Base-by-base conservation (phyloP, 2,888 invertebrate genomes). In the Tetragonisca angustula region DNA sequence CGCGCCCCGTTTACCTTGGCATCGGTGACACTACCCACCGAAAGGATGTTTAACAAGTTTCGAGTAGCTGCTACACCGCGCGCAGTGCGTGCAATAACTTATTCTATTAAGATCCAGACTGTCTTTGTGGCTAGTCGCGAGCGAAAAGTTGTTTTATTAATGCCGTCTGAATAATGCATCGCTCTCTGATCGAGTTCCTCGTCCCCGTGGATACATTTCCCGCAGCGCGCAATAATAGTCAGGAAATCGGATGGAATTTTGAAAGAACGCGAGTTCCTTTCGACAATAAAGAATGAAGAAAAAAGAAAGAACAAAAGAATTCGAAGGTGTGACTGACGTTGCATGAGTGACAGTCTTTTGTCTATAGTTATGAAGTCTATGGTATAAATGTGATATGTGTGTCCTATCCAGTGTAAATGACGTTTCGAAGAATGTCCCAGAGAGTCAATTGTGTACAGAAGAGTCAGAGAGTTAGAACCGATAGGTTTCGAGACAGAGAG, bases 1-100 rank as follows among this genome's bases (percentile, higher is more conserved):
- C 71, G 69, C 69, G 5, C 54, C 62, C 74, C 79, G 69, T 88
- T 88, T 88, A 83, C 75, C 69, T 83, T 75, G 87, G 74, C 67
- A 36, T 19, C 9, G 17, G 43, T 43, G 76, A 32, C 59, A 36
- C 54, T 62, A 62, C 65, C 36, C n/a, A 52, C 9, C 4, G 43
- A 36, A 24, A 2, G 50, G 49, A 76, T 50, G 56, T 71, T 72
- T 75, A 82, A 85, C 74, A 88, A 79, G 72, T 79, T 79, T 79
- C 59, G 27, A 61, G 13, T 61, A 36, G 79, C 43, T 52, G 79
- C 71, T 64, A 21, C 54, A 21, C 19, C 27, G 74, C 32, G 64
- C 32, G n/a, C 24, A 27, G 73, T 69, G 21, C 19, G 19, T 32
- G 24, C 36, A 19, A 65, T 80, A 69, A 84, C 43, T 70, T 75